phyloP scores from a whole-genome alignment of 2,888 invertebrate species.

The Ectobius pallidus region DNA sequence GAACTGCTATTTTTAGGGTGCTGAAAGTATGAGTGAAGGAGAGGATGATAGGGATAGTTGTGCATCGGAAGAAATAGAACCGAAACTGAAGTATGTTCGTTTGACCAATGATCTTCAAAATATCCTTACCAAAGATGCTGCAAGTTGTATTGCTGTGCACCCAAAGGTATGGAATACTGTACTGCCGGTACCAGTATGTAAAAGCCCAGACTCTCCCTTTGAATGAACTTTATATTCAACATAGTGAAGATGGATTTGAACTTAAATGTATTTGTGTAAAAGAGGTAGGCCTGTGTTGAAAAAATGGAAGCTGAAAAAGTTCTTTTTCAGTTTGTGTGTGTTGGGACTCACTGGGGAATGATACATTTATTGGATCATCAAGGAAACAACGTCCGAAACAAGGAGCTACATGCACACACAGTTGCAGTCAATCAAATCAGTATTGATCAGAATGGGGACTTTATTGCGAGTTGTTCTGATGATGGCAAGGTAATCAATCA shows the following conservation, averaged over 20 bases:
- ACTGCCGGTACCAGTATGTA: neutral
- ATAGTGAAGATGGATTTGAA: too few species aligned
- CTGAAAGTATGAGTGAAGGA: conserved; percentile 29
- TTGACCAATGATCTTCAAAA: conserved; percentile 85
- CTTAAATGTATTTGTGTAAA: too few species aligned
- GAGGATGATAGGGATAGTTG: conserved; percentile 47
- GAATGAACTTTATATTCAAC: too few species aligned
- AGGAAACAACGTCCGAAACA: conserved; percentile 77
- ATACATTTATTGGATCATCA: conserved; percentile 91
- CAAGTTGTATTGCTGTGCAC: conserved; percentile 92
- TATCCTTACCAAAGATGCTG: conserved; percentile 84
- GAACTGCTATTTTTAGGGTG: too few species aligned
- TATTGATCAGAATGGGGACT: conserved; percentile 92
- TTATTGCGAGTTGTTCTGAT: conserved; percentile 90
- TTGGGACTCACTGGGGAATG: conserved; percentile 91
- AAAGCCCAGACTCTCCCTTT: too few species aligned
- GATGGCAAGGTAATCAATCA: conserved; percentile 70
- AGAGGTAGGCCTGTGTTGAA: too few species aligned
- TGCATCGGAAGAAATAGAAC: conserved; percentile 69
- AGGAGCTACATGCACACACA: conserved; percentile 78
- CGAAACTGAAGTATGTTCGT: conserved; percentile 89
- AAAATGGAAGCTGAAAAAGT: too few species aligned
- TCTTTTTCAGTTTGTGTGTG: conserved; percentile 91
- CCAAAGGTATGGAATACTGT: conserved; percentile 68
- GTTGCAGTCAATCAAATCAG: conserved; percentile 95